A percentile compares a stretch with the other conserved stretches of the same genome.
Conservation (phyloP, 2,797 vertebrate species). For the Sebastes minor region DNA sequence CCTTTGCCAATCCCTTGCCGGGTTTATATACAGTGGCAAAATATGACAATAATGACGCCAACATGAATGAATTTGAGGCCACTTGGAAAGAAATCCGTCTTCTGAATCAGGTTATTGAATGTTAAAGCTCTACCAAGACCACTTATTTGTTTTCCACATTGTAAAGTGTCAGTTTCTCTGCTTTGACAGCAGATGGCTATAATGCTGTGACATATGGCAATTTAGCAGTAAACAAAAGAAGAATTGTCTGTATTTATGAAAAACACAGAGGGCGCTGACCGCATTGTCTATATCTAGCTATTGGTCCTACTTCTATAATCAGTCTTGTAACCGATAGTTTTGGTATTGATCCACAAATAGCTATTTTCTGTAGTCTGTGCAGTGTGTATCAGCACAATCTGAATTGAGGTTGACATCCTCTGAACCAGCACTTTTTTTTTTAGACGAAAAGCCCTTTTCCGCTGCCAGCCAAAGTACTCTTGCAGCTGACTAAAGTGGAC, state of each 20-base stretch:
- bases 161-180: not conserved
- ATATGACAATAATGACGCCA: not conserved
- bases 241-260: too few relatives aligned
- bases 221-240: too few relatives aligned
- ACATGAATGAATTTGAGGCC: not conserved
- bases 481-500: slow-evolving; percentile 45
- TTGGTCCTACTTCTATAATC: too few relatives aligned
- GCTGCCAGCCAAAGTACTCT: slow-evolving; percentile 21
- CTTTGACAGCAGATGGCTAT: not conserved
- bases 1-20: not conserved
- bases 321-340: not conserved
- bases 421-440: slow-evolving; percentile 52
- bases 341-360: not conserved
- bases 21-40: not conserved
- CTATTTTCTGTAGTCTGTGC: not conserved
- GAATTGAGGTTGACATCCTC: slow-evolving; percentile 33
- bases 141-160: not conserved
- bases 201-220: not conserved
- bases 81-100: not conserved
- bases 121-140: not conserved
- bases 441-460: slow-evolving; percentile 36
- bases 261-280: too few relatives aligned
- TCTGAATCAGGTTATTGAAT: not conserved
- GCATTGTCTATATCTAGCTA: too few relatives aligned
- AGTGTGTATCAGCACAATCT: slow-evolving; percentile 18